These are phyloP conservation scores for Phortica okadai DNA, from an alignment of 2,888 invertebrate species.

Conservation along the genomic window DNA sequence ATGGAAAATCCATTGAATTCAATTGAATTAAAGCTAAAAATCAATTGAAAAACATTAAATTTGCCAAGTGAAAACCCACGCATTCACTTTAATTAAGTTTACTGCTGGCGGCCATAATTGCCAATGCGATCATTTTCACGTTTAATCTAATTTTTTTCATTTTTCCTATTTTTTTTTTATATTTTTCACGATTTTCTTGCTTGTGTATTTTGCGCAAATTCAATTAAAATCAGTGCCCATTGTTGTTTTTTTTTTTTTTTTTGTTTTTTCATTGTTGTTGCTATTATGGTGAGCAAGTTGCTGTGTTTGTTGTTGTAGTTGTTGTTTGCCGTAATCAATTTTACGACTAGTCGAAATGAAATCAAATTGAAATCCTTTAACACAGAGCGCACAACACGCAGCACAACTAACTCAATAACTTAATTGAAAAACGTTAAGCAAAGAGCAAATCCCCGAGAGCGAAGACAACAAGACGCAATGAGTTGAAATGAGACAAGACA, in stretches of 20 bases:
- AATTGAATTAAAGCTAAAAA: not conserved
- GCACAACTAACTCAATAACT: conserved; percentile 49
- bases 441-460: conserved; percentile 40
- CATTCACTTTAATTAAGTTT: conserved; percentile 35
- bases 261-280: not conserved
- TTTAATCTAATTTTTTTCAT: conserved; percentile 18
- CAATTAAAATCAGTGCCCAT: conserved; percentile 52
- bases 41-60: not conserved
- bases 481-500: conserved; percentile 26
- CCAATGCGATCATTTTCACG: conserved; percentile 26
- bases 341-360: conserved; percentile 9
- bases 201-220: conserved; percentile 45
- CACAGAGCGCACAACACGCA: conserved; percentile 31
- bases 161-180: conserved; percentile 31
- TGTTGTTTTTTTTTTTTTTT: conserved; percentile 29
- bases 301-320: conserved; percentile 9
- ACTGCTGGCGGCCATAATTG: conserved; percentile 18
- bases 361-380: conserved; percentile 46
- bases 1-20: not conserved
- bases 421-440: conserved; percentile 58
- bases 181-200: conserved; percentile 8
- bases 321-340: conserved; percentile 9
- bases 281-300: not conserved
- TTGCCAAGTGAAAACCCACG: conserved; percentile 6
- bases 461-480: conserved; percentile 41